These are phyloP conservation scores for Brotula barbata DNA, from an alignment of 2,797 vertebrate species.

Conservation along the genomic window DNA sequence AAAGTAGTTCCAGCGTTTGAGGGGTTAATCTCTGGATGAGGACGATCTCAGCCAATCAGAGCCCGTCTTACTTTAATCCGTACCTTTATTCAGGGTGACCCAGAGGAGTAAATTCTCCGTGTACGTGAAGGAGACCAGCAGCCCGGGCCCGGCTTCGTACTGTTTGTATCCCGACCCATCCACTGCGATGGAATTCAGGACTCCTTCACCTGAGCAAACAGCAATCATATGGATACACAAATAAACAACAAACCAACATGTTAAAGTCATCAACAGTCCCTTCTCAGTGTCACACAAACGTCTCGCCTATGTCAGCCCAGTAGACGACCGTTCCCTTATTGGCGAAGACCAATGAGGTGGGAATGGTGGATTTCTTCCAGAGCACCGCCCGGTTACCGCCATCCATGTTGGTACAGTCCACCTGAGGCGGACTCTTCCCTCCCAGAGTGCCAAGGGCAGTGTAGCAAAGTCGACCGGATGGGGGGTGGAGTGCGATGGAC, in stretches of 20 bases:
- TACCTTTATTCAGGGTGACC: constrained; percentile 80
- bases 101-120: constrained; percentile 84
- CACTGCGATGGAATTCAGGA: constrained; percentile 71
- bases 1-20: no score
- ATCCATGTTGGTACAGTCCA: constrained; percentile 88
- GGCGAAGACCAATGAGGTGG: constrained; percentile 81
- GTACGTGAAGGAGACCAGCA: constrained; percentile 76
- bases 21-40: no score
- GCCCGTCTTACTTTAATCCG: background rate
- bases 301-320: constrained; percentile 88
- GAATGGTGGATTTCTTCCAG: constrained; percentile 80
- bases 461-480: constrained; percentile 82
- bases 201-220: constrained; percentile 55
- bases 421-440: background rate
- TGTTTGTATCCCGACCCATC: constrained; percentile 81
- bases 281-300: no score
- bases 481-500: constrained; percentile 83
- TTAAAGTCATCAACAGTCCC: no score
- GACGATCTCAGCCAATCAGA: no score
- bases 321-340: constrained; percentile 79
- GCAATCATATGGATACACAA: background rate
- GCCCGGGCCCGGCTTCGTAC: constrained; percentile 73
- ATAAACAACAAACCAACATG: background rate
- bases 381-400: constrained; percentile 75
- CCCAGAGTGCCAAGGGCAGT: constrained; percentile 53